These are phyloP conservation scores for Ibycter americanus DNA, from an alignment of 2,797 vertebrate species.

Conservation along the genomic window DNA sequence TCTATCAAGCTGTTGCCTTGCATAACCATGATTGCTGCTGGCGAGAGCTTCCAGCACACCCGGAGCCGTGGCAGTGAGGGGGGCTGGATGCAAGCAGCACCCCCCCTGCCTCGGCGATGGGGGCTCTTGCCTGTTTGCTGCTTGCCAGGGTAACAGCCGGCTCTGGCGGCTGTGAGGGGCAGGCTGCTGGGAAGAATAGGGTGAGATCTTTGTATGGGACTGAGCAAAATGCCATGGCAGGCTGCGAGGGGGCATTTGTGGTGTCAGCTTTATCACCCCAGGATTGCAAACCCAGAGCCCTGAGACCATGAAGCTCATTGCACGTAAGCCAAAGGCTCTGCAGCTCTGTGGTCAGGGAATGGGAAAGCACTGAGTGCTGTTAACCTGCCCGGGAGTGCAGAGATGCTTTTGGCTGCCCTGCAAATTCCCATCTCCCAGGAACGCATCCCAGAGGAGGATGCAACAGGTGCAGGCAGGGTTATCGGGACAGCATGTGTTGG, in stretches of 20 bases:
- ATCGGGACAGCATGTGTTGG: background rate
- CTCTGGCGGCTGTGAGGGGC: rapidly evolving
- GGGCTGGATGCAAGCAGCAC: background rate
- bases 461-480: background rate
- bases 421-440: background rate
- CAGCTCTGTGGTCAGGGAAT: rapidly evolving
- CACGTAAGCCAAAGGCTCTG: background rate
- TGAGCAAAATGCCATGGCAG: background rate
- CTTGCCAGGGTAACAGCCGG: background rate
- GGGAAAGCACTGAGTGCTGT: rapidly evolving
- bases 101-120: background rate
- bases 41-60: background rate
- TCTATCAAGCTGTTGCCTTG: constrained; percentile 48
- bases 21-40: constrained; percentile 30
- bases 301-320: rapidly evolving
- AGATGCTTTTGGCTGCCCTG: background rate
- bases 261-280: too few relatives aligned
- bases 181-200: background rate
- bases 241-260: background rate
- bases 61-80: background rate
- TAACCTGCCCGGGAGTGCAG: rapidly evolving
- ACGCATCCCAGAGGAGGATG: background rate
- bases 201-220: background rate
- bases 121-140: background rate
- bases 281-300: background rate